Conservation (phyloP, 1,140 invertebrate species). For the Pogonognathellus flavescens region DNA sequence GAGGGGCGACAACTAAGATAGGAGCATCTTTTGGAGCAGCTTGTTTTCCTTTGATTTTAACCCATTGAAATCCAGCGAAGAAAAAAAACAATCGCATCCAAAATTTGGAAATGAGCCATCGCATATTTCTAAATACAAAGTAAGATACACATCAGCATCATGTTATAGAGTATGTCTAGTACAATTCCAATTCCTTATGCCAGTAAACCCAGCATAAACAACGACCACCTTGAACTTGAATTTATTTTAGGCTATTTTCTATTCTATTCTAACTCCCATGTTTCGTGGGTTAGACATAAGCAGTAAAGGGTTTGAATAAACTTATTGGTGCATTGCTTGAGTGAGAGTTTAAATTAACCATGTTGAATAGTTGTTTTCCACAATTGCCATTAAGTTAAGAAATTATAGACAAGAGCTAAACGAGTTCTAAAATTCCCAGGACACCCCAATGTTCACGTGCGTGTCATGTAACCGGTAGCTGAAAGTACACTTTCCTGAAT, state of each 20-base stretch:
- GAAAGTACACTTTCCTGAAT: neutral
- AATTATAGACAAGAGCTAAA: neutral
- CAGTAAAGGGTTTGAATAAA: neutral
- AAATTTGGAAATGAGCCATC: slow-evolving; percentile 75
- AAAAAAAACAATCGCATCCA: slow-evolving; percentile 83
- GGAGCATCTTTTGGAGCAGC: slow-evolving; percentile 81
- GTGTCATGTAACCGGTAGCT: neutral
- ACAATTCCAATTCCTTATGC: neutral
- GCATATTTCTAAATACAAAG: slow-evolving; percentile 71
- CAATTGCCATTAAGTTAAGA: neutral
- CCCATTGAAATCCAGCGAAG: slow-evolving; percentile 83
- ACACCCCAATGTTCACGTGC: neutral
- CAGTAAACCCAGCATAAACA: neutral
- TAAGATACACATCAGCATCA: neutral
- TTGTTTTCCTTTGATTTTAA: slow-evolving; percentile 79
- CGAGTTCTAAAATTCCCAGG: neutral
- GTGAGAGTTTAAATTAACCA: neutral
- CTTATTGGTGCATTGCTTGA: too few species aligned
- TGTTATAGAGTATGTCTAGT: neutral
- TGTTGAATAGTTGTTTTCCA: neutral
- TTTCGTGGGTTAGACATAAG: neutral
- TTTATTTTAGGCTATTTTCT: neutral
- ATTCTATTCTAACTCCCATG: neutral
- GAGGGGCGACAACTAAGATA: slow-evolving; percentile 88
- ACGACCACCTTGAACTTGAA: neutral